Base-by-base conservation (phyloP, 2,888 invertebrate species). In the Opisthograptis luteolata region DNA sequence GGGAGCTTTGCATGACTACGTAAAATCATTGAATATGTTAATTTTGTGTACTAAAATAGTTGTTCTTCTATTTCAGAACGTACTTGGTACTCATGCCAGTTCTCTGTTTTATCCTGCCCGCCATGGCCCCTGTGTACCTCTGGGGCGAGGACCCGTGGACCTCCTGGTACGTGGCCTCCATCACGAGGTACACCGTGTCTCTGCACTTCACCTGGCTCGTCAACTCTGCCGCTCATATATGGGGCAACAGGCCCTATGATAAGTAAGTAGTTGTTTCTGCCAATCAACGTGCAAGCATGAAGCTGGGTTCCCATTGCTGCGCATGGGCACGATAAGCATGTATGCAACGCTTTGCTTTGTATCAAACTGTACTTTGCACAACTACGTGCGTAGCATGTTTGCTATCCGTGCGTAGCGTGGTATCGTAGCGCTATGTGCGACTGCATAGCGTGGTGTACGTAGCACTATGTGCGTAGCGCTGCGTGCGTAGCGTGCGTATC, bases 221-320 rank as follows among this genome's bases (percentile, higher is more conserved):
- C 10, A 98, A 98, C 88, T 97, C 97, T 52, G 96, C 96, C 0
- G 98, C 98, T 0, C 98, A 98, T 78, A 94, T 97, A 66, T 98
- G 96, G 93, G 98, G 98, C 61, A 95, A 93, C 79, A 94, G 93
- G 71, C 98, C 98, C 0, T 98, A 96, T 79, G 98, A 99, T 80
- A 93, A 93, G 94, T 94, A 79, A 92, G 93, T 85, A 27, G 25
- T 36, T 45, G 32, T 14, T 27, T 45, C 37, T 55, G n/a, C n/a
- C n/a, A n/a, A n/a, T n/a, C n/a, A n/a, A n/a, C n/a, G n/a, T n/a
- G n/a, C n/a, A n/a, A n/a, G n/a, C n/a, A n/a, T n/a, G n/a, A n/a
- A n/a, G n/a, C n/a, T n/a, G n/a, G n/a, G n/a, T n/a, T n/a, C n/a
- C n/a, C n/a, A n/a, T n/a, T n/a, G n/a, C n/a, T n/a, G n/a, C n/a